phyloP scores from a whole-genome alignment of 2,888 invertebrate species.

The Drosophila merina region DNA sequence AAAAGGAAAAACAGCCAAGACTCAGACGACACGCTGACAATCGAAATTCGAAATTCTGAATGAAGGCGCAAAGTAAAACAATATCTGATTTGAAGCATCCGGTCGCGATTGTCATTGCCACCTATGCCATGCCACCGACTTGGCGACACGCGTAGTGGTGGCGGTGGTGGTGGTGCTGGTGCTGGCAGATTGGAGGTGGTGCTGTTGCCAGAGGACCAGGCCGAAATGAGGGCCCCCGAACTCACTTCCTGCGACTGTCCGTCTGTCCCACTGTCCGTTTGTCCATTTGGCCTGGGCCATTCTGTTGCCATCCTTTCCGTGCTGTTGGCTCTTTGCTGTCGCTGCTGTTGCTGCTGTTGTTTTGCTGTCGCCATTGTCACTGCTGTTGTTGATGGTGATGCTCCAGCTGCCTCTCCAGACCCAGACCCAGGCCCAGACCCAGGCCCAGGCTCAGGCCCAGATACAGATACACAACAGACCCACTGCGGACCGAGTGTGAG shows the following conservation, averaged over 20 bases:
- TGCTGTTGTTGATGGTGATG: slow-evolving; percentile 57
- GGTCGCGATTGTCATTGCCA: slow-evolving; percentile 83
- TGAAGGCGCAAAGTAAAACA: slow-evolving; percentile 79
- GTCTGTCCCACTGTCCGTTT: slow-evolving; percentile 16
- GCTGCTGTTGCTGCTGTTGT: slow-evolving; percentile 40
- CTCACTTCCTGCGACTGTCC: slow-evolving; percentile 70
- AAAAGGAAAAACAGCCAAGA: slow-evolving; percentile 42
- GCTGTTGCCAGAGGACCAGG: slow-evolving; percentile 27
- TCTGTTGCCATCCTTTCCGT: slow-evolving; percentile 40
- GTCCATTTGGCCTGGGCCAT: slow-evolving; percentile 39
- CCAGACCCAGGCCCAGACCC: slow-evolving; percentile 7
- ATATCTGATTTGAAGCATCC: slow-evolving; percentile 84
- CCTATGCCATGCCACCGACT: slow-evolving; percentile 68
- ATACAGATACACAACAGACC: slow-evolving; percentile 26
- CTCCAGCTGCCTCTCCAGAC: slow-evolving; percentile 15
- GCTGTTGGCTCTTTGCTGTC: slow-evolving; percentile 32
- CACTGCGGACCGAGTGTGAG: slow-evolving; percentile 61
- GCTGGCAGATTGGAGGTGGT: slow-evolving; percentile 24
- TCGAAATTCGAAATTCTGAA: slow-evolving; percentile 73
- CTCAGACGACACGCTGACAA: slow-evolving; percentile 76
- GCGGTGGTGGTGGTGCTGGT: neutral
- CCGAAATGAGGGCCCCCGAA: slow-evolving; percentile 58
- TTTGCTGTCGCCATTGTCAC: slow-evolving; percentile 54
- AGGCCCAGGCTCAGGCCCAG: slow-evolving; percentile 11
- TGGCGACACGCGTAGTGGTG: slow-evolving; percentile 50